phyloP scores from a whole-genome alignment of 2,888 invertebrate species.

The Colostygia pectinataria region DNA sequence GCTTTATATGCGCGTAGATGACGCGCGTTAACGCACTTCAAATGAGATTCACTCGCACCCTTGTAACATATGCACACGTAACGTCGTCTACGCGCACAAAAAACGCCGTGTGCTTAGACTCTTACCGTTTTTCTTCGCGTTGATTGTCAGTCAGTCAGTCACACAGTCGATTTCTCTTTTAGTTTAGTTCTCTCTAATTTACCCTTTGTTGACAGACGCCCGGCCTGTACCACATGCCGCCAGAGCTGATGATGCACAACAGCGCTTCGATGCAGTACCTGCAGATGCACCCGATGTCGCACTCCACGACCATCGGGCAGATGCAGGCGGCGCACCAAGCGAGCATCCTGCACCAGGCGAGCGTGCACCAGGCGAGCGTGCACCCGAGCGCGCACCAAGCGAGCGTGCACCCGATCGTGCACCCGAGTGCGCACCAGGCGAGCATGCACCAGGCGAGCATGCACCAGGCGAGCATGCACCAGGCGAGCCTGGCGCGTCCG shows the following conservation, averaged over 20 bases:
- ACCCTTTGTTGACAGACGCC: conserved; percentile 55
- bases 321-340: conserved; percentile 47
- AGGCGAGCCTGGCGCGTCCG: conserved; percentile 40
- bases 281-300: conserved; percentile 62
- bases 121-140: too few species aligned
- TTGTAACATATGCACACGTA: too few species aligned
- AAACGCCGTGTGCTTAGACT: too few species aligned
- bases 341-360: conserved; percentile 36
- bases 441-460: neutral
- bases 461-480: conserved; percentile 23
- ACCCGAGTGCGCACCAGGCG: conserved; percentile 14
- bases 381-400: too few species aligned
- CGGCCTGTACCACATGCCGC: conserved; percentile 79
- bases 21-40: too few species aligned
- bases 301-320: conserved; percentile 37
- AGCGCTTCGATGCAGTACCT: conserved; percentile 73
- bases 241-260: conserved; percentile 72
- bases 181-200: too few species aligned
- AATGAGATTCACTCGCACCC: too few species aligned
- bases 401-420: conserved; percentile 10
- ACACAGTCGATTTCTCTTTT: neutral
- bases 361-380: conserved; percentile 26
- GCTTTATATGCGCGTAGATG: too few species aligned
- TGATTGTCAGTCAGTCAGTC: too few species aligned
- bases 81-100: too few species aligned